These are phyloP conservation scores for Nymphalis urticae DNA, from an alignment of 2,888 invertebrate species.

Conservation along the genomic window DNA sequence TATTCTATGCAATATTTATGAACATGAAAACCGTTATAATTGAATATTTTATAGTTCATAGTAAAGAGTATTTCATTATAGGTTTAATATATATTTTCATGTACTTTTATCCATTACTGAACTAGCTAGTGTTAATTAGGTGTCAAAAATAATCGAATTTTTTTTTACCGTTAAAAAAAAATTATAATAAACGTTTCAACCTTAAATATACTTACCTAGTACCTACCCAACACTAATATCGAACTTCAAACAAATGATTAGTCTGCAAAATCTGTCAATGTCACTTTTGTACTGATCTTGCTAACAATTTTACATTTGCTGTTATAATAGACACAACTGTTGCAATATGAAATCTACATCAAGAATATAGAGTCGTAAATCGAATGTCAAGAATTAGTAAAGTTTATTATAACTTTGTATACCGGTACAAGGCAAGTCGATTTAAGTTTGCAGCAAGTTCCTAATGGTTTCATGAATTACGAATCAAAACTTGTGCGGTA, in stretches of 20 bases:
- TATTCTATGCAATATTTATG: too few species aligned
- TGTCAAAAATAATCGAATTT: too few species aligned
- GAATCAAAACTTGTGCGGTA: conserved; percentile 48
- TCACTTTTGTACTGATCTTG: conserved; percentile 38
- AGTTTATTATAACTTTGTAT: conserved; percentile 42
- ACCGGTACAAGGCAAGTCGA: conserved; percentile 60
- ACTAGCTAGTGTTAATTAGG: too few species aligned
- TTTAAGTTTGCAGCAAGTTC: conserved; percentile 59
- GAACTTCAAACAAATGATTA: conserved; percentile 43
- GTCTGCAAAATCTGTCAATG: conserved; percentile 46
- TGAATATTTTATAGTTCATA: too few species aligned
- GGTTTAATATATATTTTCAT: too few species aligned
- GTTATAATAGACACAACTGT: conserved; percentile 14
- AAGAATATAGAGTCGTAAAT: conserved; percentile 30
- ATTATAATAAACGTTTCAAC: too few species aligned
- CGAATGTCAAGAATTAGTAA: conserved; percentile 29
- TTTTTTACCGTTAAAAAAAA: too few species aligned
- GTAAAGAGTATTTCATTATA: too few species aligned
- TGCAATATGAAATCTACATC: conserved; percentile 18
- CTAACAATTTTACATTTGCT: conserved; percentile 18
- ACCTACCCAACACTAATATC: conserved; percentile 17
- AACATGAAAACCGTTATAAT: too few species aligned
- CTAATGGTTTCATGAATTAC: conserved; percentile 63
- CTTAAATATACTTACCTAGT: too few species aligned
- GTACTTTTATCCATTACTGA: too few species aligned